phyloP scores from a whole-genome alignment of 2,113 vertebrate species.

The Zapus hudsonius region DNA sequence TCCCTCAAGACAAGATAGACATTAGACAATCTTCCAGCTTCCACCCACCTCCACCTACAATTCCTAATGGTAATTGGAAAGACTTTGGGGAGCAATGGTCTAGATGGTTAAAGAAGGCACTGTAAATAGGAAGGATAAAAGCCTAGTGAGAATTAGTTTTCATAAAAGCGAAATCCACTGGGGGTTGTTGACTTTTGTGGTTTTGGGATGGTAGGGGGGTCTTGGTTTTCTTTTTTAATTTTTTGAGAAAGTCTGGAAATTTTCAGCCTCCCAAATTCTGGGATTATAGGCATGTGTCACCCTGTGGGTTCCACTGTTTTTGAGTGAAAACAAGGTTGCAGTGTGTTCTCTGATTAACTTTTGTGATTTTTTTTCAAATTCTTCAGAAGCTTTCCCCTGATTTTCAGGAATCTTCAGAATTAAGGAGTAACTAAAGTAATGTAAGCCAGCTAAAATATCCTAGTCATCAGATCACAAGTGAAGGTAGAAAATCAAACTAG shows the following conservation, averaged over 20 bases:
- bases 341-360: background rate
- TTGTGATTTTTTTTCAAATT: background rate
- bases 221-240: too few species aligned
- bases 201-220: too few species aligned
- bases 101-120: background rate
- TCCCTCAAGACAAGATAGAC: background rate
- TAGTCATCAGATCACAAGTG: background rate
- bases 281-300: too few species aligned
- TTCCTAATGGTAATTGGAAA: background rate
- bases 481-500: background rate
- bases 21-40: background rate
- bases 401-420: conserved; percentile 7
- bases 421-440: conserved; percentile 28
- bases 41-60: background rate
- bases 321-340: background rate
- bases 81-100: background rate
- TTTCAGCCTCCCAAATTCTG: too few species aligned
- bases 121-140: background rate
- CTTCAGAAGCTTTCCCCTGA: background rate
- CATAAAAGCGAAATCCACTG: too few species aligned
- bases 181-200: background rate
- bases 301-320: background rate
- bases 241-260: too few species aligned
- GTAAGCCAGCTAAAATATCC: background rate
- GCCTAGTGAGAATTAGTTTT: too few species aligned